Percentiles rank a stretch among this genome's conserved stretches.
Evolutionary conservation across 2,113 vertebrate species (phyloP).

Genomic region (Monarcha castaneiventris): DNA sequence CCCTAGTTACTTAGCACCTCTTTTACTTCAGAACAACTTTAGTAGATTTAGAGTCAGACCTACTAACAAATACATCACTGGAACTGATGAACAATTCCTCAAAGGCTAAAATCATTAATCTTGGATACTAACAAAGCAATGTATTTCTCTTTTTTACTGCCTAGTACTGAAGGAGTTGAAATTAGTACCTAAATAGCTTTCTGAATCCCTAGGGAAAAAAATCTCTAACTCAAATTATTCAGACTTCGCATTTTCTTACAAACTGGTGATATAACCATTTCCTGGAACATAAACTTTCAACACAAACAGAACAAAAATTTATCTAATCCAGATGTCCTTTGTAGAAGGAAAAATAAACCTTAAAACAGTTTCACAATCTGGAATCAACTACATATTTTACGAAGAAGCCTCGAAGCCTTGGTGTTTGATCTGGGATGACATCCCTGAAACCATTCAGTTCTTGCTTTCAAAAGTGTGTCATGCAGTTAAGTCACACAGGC

Average conservation of each 20-base stretch:
- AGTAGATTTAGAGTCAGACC: neutral
- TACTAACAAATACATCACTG: neutral
- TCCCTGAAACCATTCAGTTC: neutral
- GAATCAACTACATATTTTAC: neutral
- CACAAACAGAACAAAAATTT: neutral
- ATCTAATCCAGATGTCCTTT: slow-evolving; percentile 36
- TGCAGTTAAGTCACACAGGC: neutral
- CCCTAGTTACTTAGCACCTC: neutral
- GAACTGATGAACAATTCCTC: neutral
- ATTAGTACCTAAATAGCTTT: neutral
- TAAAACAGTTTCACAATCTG: neutral
- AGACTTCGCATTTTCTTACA: neutral
- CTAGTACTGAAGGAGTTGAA: neutral
- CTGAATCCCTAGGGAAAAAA: neutral
- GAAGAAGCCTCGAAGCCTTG: neutral
- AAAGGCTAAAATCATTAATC: neutral
- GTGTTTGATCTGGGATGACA: neutral
- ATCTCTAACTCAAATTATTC: neutral
- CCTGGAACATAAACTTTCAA: slow-evolving; percentile 12
- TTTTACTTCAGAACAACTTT: neutral
- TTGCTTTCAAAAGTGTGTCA: neutral
- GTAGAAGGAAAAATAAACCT: neutral
- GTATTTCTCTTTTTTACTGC: neutral
- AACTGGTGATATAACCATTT: slow-evolving; percentile 21
- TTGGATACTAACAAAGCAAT: neutral